A percentile compares a stretch with the other conserved stretches of the same genome.
These are phyloP conservation scores for Probosciger aterrimus DNA, from an alignment of 2,113 vertebrate species.

Conservation along the genomic window DNA sequence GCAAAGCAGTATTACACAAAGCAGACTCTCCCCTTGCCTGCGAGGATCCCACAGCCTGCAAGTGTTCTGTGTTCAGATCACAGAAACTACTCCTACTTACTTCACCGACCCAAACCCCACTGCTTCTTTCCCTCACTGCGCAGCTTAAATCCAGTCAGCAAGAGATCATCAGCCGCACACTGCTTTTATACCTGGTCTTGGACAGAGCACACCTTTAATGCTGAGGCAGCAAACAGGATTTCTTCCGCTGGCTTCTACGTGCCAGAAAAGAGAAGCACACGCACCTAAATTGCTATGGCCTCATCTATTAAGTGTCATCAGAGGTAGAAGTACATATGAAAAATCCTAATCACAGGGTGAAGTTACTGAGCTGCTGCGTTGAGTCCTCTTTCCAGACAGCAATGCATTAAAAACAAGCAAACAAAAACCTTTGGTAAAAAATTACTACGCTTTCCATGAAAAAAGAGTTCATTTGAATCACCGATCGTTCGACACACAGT, in stretches of 20 bases:
- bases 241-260: not conserved
- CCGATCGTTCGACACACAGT: rapidly evolving
- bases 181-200: rapidly evolving
- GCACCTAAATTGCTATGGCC: rapidly evolving
- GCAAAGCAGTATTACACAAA: not conserved
- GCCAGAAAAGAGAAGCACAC: not conserved
- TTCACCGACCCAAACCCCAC: rapidly evolving
- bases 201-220: not conserved
- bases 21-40: not conserved
- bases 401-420: not conserved
- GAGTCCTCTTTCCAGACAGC: not conserved
- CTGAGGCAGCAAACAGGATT: not conserved
- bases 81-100: not conserved
- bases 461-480: rapidly evolving
- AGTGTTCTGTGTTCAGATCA: rapidly evolving
- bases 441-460: not conserved
- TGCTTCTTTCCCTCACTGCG: too few species aligned
- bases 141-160: rapidly evolving
- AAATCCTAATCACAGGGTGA: not conserved
- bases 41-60: rapidly evolving
- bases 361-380: rapidly evolving
- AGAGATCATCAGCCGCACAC: rapidly evolving
- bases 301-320: rapidly evolving
- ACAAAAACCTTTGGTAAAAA: not conserved
- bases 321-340: not conserved